Evolutionary conservation across 2,797 vertebrate species (phyloP).

Genomic region (Sarcoramphus papa): DNA sequence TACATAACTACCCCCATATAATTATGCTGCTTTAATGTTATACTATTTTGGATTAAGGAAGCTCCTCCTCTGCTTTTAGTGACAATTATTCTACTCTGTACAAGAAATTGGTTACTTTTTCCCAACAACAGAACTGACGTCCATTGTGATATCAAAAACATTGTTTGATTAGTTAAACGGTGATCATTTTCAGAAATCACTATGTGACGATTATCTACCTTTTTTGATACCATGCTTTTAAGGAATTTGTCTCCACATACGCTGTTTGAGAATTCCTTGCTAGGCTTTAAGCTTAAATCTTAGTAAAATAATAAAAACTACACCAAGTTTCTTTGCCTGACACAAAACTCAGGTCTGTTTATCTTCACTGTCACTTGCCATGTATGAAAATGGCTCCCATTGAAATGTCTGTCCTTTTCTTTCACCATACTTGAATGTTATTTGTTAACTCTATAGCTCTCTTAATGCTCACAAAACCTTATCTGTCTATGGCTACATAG

Average conservation of each 20-base stretch:
- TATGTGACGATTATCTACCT: neutral
- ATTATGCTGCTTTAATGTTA: neutral
- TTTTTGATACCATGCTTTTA: neutral
- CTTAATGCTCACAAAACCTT: neutral
- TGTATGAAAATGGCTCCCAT: neutral
- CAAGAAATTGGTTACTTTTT: neutral
- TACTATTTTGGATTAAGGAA: slow-evolving; percentile 3
- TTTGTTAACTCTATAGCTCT: neutral
- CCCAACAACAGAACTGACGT: neutral
- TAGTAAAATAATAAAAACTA: neutral
- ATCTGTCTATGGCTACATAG: neutral
- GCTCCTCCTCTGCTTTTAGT: slow-evolving; percentile 1
- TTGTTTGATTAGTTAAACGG: neutral
- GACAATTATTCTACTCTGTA: neutral
- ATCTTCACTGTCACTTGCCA: neutral
- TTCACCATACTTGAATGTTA: neutral
- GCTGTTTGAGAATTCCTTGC: neutral
- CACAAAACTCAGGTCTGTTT: neutral
- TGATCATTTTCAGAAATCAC: slow-evolving; percentile 5
- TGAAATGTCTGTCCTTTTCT: neutral
- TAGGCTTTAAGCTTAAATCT: neutral
- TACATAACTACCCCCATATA: neutral
- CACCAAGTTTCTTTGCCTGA: neutral
- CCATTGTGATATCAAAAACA: neutral
- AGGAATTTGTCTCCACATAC: neutral